Evolutionary conservation across 2,113 vertebrate genomes (phyloP).

Genomic region (Capreolus pygargus): DNA sequence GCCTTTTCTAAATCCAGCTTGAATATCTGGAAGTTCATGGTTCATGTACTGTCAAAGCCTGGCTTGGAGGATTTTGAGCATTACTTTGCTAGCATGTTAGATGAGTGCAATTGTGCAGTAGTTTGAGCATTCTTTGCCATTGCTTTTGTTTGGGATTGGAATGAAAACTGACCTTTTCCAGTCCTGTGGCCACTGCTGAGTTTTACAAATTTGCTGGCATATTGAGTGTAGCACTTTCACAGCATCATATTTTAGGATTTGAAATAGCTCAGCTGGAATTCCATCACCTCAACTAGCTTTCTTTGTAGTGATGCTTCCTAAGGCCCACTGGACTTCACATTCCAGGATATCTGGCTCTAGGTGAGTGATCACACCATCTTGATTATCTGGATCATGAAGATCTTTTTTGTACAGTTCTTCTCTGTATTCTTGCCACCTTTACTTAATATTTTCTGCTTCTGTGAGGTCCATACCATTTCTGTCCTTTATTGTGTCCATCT

Average conservation of each 20-base stretch:
- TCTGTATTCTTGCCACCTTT: not conserved
- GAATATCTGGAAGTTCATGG: not conserved
- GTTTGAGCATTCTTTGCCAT: not conserved
- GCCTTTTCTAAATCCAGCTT: not conserved
- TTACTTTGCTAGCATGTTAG: not conserved
- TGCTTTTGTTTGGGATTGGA: not conserved
- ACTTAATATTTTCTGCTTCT: not conserved
- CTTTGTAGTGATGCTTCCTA: not conserved
- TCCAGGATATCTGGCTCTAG: not conserved
- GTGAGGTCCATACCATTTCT: not conserved
- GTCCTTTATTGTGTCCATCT: not conserved
- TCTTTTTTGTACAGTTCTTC: not conserved
- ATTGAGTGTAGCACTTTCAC: not conserved
- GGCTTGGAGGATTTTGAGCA: not conserved
- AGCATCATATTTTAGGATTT: not conserved
- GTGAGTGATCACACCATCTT: not conserved
- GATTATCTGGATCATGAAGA: not conserved
- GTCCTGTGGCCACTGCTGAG: not conserved
- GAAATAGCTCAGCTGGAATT: not conserved
- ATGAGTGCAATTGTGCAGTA: not conserved
- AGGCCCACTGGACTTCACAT: not conserved
- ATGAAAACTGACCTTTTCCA: not conserved
- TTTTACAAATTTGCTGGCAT: not conserved
- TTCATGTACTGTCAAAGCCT: not conserved
- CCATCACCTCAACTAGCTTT: not conserved